Conservation (phyloP, 2,888 invertebrate genomes). For the Chloroclysta siterata region DNA sequence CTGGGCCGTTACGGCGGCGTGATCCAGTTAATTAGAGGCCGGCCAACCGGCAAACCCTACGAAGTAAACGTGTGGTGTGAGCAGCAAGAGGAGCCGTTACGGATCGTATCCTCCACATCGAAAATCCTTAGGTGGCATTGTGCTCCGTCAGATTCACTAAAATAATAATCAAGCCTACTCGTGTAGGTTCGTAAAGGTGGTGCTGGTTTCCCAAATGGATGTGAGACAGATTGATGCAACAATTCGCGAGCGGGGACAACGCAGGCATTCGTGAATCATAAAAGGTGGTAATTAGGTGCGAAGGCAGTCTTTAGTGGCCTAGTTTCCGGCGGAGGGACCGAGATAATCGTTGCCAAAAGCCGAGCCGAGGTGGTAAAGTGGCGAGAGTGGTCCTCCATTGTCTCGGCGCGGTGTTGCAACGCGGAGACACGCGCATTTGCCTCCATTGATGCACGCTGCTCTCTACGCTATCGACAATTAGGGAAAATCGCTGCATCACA, state of each 20-base stretch:
- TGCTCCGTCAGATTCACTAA: constrained; percentile 52
- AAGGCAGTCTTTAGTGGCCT: constrained; percentile 54
- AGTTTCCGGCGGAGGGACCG: constrained; percentile 60
- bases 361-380: constrained; percentile 62
- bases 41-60: constrained; percentile 31
- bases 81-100: constrained; percentile 51
- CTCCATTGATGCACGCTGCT: constrained; percentile 70
- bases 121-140: constrained; percentile 66
- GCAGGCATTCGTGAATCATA: constrained; percentile 33
- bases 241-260: constrained; percentile 23
- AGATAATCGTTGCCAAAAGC: constrained; percentile 72
- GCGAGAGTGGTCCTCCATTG: constrained; percentile 67
- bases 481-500: constrained; percentile 68
- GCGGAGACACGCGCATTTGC: constrained; percentile 80
- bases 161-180: constrained; percentile 50
- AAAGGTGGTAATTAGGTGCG: constrained; percentile 52
- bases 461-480: constrained; percentile 58
- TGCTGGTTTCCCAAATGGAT: constrained; percentile 22
- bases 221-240: constrained; percentile 40
- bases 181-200: background rate
- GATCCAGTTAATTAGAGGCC: constrained; percentile 67
- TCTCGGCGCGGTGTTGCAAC: constrained; percentile 68
- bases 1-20: constrained; percentile 73
- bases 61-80: constrained; percentile 40
- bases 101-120: constrained; percentile 46